Percentiles rank a stretch among this genome's conserved stretches.
Conservation (phyloP, 2,888 invertebrate species). For the Julus scandinavius region DNA sequence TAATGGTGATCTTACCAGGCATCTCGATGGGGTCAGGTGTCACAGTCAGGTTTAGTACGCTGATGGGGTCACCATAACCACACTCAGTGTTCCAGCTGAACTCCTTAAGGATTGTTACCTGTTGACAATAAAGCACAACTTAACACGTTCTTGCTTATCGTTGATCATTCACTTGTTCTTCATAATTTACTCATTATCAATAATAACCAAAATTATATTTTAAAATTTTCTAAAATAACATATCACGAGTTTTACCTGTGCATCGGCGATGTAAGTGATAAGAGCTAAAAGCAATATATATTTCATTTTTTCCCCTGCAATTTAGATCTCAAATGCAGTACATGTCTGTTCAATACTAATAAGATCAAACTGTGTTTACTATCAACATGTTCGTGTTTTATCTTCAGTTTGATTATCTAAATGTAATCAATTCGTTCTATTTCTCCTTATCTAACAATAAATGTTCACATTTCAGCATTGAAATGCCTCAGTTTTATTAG, state of each 20-base stretch:
- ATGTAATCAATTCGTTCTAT: too few species aligned
- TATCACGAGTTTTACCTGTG: not conserved
- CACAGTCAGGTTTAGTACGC: not conserved
- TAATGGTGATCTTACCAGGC: conserved; percentile 2
- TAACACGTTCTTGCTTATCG: not conserved
- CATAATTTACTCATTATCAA: not conserved
- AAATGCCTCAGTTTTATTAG: too few species aligned
- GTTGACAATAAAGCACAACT: not conserved
- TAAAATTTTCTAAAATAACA: too few species aligned
- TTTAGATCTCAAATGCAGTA: too few species aligned
- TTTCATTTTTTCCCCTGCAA: too few species aligned
- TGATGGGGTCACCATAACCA: not conserved
- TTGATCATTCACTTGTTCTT: not conserved
- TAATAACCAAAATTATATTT: not conserved
- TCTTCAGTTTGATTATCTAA: too few species aligned
- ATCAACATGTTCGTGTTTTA: too few species aligned
- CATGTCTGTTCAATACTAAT: too few species aligned
- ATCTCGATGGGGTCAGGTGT: conserved; percentile 45
- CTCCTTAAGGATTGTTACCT: not conserved
- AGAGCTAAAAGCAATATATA: not conserved
- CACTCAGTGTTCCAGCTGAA: conserved; percentile 36
- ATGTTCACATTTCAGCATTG: too few species aligned
- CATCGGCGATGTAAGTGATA: not conserved
- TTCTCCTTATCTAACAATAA: too few species aligned
- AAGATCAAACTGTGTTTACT: too few species aligned